Conservation (phyloP, 2,888 invertebrate species). For the Pseudococcus jackbeardsleyi region DNA sequence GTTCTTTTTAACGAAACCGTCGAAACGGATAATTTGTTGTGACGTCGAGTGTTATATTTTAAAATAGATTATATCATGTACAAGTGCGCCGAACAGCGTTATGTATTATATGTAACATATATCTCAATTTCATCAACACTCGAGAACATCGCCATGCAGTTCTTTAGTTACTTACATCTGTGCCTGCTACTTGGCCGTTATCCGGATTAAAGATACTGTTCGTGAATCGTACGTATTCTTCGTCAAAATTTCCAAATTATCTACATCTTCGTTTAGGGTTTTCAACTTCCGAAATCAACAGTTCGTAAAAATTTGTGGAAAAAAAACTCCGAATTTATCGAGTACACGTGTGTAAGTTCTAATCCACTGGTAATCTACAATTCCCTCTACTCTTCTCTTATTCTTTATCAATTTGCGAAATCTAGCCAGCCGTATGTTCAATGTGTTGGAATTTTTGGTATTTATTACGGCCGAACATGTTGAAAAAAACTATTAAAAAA, state of each 20-base stretch:
- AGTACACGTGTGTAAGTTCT: not conserved
- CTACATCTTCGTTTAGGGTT: not conserved
- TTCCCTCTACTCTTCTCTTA: not conserved
- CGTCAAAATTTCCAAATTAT: not conserved
- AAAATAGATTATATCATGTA: constrained; percentile 54
- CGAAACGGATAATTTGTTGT: constrained; percentile 55
- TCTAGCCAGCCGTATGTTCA: not conserved
- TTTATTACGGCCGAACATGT: not conserved
- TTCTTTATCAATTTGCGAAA: not conserved
- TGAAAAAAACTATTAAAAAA: not conserved
- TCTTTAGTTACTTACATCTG: constrained; percentile 34
- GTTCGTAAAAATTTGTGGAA: not conserved
- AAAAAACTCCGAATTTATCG: not conserved
- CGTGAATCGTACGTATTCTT: not conserved
- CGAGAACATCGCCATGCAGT: not conserved
- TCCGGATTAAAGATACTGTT: not conserved
- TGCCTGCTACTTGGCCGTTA: not conserved
- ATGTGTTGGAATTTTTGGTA: not conserved
- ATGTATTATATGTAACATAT: not conserved
- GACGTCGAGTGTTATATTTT: constrained; percentile 52
- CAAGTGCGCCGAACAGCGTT: constrained; percentile 21
- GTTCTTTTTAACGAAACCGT: constrained; percentile 52
- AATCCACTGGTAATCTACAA: not conserved
- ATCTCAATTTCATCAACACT: constrained; percentile 48
- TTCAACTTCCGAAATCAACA: not conserved